These are phyloP conservation scores for Manis pentadactyla DNA, from an alignment of 2,797 vertebrate species.

Conservation along the genomic window DNA sequence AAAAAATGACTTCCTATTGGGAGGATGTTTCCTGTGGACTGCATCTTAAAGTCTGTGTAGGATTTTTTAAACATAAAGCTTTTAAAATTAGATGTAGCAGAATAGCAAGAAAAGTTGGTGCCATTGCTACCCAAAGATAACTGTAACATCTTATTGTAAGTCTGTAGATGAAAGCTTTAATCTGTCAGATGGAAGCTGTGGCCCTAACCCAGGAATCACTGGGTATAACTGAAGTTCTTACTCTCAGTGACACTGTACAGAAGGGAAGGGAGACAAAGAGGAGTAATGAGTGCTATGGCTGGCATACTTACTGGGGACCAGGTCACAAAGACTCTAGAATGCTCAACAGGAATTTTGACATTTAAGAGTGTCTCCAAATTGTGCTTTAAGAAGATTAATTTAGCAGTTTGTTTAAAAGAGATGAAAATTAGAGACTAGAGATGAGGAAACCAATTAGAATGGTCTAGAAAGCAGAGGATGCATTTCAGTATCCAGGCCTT, in stretches of 20 bases:
- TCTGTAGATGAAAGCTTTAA: background rate
- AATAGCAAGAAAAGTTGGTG: constrained; percentile 16
- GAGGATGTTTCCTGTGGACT: constrained; percentile 33
- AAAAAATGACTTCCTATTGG: constrained; percentile 31
- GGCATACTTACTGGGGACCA: background rate
- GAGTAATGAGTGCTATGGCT: background rate
- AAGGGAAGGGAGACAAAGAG: background rate
- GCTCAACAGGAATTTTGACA: background rate
- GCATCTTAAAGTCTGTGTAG: background rate
- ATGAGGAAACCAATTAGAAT: background rate
- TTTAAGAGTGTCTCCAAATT: constrained; percentile 11
- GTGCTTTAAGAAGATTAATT: constrained; percentile 45
- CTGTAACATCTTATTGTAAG: background rate
- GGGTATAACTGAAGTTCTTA: background rate
- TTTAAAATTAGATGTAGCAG: constrained; percentile 25
- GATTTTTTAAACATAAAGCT: constrained; percentile 31
- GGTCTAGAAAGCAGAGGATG: background rate
- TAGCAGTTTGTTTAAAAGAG: constrained; percentile 1
- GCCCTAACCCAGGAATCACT: background rate
- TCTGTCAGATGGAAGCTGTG: no score
- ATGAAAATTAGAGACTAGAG: background rate
- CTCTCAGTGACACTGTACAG: background rate
- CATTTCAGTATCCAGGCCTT: background rate
- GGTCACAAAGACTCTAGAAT: background rate
- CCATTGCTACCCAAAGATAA: background rate